phyloP scores from a whole-genome alignment of 2,113 vertebrate species.

The Myocastor coypus region DNA sequence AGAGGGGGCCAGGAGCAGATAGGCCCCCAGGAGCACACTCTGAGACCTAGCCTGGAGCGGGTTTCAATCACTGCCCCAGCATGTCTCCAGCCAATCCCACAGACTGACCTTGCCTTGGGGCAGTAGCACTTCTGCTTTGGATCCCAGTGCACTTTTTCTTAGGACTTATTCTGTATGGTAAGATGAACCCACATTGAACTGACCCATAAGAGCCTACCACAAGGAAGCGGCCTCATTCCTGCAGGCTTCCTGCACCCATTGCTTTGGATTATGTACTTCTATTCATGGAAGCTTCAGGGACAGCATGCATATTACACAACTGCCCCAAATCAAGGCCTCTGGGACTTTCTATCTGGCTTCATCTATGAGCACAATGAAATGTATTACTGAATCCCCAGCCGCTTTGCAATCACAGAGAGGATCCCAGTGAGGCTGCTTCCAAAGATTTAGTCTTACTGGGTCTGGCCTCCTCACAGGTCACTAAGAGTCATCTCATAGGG shows the following conservation, averaged over 20 bases:
- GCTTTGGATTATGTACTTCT: neutral
- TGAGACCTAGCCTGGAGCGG: neutral
- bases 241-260: too few species aligned
- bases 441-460: neutral
- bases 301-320: neutral
- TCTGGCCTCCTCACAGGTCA: neutral
- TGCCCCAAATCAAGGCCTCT: neutral
- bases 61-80: neutral
- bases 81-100: neutral
- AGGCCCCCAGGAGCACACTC: neutral
- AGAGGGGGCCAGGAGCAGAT: neutral
- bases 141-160: neutral
- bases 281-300: neutral
- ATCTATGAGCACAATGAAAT: neutral
- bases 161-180: neutral
- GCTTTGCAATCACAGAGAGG: too few species aligned
- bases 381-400: too few species aligned
- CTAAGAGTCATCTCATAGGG: too few species aligned
- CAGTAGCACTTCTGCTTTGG: fast-evolving
- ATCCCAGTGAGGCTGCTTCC: neutral
- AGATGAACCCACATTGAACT: neutral
- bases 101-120: neutral
- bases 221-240: too few species aligned
- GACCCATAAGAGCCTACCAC: fast-evolving
- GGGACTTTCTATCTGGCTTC: neutral